Conservation (phyloP, 2,113 vertebrate genomes). For the Mobula hypostoma region DNA sequence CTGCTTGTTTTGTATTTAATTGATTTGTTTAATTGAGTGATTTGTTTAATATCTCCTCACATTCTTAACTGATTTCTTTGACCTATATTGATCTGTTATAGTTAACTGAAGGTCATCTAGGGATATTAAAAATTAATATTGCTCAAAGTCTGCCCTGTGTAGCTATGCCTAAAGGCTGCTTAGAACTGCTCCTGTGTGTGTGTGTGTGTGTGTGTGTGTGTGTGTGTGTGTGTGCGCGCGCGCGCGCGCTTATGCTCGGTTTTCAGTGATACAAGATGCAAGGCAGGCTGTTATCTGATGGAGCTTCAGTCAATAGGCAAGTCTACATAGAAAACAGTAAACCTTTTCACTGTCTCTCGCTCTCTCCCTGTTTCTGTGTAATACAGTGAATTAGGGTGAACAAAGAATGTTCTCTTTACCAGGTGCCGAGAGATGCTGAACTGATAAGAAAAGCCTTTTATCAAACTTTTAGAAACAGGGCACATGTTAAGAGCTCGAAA, state of each 20-base stretch:
- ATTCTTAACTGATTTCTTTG: slow-evolving; percentile 11
- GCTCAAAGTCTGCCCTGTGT: background rate
- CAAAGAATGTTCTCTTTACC: slow-evolving; percentile 41
- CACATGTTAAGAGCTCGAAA: background rate
- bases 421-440: slow-evolving; percentile 43
- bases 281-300: slow-evolving; percentile 39
- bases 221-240: background rate
- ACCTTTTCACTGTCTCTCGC: slow-evolving; percentile 39
- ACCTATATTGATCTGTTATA: slow-evolving; percentile 19
- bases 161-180: background rate
- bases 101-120: slow-evolving; percentile 3
- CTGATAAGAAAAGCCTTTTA: slow-evolving; percentile 38
- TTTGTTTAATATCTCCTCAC: background rate
- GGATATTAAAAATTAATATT: slow-evolving; percentile 21
- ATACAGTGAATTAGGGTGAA: slow-evolving; percentile 40
- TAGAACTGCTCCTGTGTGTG: slow-evolving; percentile 1
- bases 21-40: background rate
- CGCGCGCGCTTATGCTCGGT: background rate
- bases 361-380: slow-evolving; percentile 33
- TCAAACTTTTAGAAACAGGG: slow-evolving; percentile 18
- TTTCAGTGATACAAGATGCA: slow-evolving; percentile 30
- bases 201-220: background rate
- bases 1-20: too few species aligned
- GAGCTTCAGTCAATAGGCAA: slow-evolving; percentile 39
- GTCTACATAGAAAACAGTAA: slow-evolving; percentile 34